These are phyloP conservation scores for Petrocephalus zakoni DNA, from an alignment of 2,113 vertebrate species.

Conservation along the genomic window DNA sequence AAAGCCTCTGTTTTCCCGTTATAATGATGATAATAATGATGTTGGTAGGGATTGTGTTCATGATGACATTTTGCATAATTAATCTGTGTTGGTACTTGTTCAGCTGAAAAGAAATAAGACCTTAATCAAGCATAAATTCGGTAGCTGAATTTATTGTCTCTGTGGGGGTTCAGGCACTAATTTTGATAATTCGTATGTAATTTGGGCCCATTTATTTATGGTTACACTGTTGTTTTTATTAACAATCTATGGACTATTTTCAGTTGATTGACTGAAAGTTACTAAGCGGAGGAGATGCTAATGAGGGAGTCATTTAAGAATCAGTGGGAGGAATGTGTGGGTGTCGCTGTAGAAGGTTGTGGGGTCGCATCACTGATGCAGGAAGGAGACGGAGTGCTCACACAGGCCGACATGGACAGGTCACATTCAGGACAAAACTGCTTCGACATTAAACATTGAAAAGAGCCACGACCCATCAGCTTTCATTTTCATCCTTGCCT, in stretches of 20 bases:
- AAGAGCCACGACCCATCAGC: not conserved
- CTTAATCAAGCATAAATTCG: not conserved
- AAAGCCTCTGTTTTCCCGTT: not conserved
- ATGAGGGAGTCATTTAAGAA: not conserved
- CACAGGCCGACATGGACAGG: not conserved
- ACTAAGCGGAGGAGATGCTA: not conserved
- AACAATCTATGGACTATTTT: not conserved
- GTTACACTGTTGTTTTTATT: not conserved
- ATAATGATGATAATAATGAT: not conserved
- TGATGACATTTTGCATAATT: not conserved
- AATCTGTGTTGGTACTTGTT: not conserved
- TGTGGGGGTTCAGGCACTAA: not conserved
- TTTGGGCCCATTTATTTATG: not conserved
- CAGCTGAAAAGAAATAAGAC: not conserved
- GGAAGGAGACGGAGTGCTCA: not conserved
- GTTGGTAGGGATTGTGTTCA: not conserved
- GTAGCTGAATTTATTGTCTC: not conserved
- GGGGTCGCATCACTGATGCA: not conserved
- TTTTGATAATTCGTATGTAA: not conserved
- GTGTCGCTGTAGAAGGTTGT: not conserved
- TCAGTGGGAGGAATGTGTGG: not conserved
- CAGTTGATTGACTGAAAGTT: not conserved
- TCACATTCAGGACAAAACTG: not conserved
- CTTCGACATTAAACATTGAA: constrained; percentile 17
- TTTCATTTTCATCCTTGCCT: constrained; percentile 9